Evolutionary conservation across 2,797 vertebrate species (phyloP).

Genomic region (Chelon auratus): DNA sequence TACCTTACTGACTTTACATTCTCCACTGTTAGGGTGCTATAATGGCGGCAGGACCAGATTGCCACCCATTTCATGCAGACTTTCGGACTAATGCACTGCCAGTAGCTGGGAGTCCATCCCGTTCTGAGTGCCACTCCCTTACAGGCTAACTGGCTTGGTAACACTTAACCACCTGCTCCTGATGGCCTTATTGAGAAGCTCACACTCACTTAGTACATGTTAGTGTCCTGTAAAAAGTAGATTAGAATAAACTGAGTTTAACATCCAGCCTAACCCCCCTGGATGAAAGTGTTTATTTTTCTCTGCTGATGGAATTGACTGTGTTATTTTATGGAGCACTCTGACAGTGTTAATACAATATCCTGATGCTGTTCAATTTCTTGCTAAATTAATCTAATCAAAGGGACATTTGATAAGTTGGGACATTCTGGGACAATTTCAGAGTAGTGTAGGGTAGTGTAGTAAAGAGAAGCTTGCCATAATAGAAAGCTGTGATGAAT

Average conservation of each 20-base stretch:
- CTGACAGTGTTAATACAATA: background rate
- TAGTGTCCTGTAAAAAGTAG: slow-evolving; percentile 54
- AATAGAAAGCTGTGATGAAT: too few relatives aligned
- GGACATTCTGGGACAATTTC: too few relatives aligned
- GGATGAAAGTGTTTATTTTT: slow-evolving; percentile 30
- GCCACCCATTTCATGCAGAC: slow-evolving; percentile 56
- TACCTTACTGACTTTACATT: background rate
- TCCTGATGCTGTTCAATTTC: background rate
- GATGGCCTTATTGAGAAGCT: slow-evolving; percentile 59
- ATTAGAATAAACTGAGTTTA: slow-evolving; percentile 50
- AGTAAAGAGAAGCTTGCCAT: too few relatives aligned
- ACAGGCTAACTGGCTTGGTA: slow-evolving; percentile 53
- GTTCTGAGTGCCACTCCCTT: slow-evolving; percentile 43
- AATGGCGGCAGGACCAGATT: slow-evolving; percentile 59
- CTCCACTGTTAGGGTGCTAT: background rate
- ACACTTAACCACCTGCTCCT: slow-evolving; percentile 72
- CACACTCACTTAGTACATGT: slow-evolving; percentile 68
- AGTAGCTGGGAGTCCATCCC: slow-evolving; percentile 25
- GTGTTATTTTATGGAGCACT: background rate
- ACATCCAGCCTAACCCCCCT: background rate
- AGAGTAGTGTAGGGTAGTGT: too few relatives aligned
- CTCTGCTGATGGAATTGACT: background rate
- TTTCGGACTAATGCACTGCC: slow-evolving; percentile 23
- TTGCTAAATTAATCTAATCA: too few relatives aligned
- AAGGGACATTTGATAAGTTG: too few relatives aligned